Evolutionary conservation across 2,113 vertebrate species (phyloP), one percentile per base, ranked within the genome.

Genomic region (Otus sunia): DNA sequence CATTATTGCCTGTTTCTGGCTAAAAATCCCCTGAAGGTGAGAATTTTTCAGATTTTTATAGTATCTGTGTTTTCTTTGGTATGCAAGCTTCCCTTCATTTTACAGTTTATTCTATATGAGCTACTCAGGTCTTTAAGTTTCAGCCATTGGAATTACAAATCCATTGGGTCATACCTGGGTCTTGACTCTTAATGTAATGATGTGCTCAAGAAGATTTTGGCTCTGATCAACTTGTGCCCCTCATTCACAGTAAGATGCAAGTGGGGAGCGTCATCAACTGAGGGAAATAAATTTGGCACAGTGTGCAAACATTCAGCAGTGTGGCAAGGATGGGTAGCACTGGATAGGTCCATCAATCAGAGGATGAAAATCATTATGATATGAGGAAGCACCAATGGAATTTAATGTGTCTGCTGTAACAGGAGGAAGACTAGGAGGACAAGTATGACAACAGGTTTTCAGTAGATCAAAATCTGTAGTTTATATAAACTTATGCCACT

Each of bases 211-310:
- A 63, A 73, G 23, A 43, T 32, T 73, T 88, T 89, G n/a, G 20
- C 27, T 43, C 56, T 56, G 18, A 59, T 78, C 15, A 55, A 34
- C 7, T 69, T 1, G 1, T 23, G 3, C 8, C 2, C 11, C 2
- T 37, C 6, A 20, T 45, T 66, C 32, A 39, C 9, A 55, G 7
- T 2, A 59, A 8, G 21, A 90, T 34, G 29, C 14, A 82, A 37
- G 11, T 41, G 18, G 32, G 19, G 11, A 45, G 2, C 19, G 11
- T 47, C 15, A 15, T 39, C 64, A 56, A 14, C 13, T 73, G 58
- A 67, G 10, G 26, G 21, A 88, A 80, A 76, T 26, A 1, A 34
- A 47, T 76, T 37, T 52, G 55, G 6, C 39, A 39, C 3, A 34
- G 11, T 30, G 21, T 34, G 8, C 20, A 53, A 4, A 20, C 26